Conservation (phyloP, 2,113 vertebrate species). For the Odocoileus hemionus region DNA sequence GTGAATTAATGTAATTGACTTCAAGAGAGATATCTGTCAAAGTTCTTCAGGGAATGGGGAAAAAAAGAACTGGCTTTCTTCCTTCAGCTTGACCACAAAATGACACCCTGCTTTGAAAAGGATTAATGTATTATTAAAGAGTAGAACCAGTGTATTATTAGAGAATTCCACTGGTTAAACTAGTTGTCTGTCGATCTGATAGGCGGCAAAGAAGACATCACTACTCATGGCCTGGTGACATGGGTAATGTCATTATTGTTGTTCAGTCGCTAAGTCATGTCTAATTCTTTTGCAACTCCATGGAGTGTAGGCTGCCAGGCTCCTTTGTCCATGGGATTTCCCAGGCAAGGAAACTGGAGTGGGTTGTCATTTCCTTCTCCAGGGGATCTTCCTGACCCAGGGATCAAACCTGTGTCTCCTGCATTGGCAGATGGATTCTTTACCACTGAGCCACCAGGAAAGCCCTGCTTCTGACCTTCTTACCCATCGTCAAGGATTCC, state of each 20-base stretch:
- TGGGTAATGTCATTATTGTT: background rate
- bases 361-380: background rate
- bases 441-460: background rate
- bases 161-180: background rate
- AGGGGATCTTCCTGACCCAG: background rate
- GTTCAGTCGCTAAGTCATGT: background rate
- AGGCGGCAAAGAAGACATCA: background rate
- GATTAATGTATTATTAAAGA: background rate
- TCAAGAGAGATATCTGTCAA: background rate
- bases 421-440: background rate
- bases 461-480: background rate
- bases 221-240: background rate
- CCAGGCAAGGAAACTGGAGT: background rate
- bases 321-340: background rate
- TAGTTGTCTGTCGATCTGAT: background rate
- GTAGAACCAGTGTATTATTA: background rate
- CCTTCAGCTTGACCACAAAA: background rate
- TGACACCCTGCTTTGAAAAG: background rate
- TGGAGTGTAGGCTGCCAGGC: background rate
- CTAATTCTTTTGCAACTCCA: background rate
- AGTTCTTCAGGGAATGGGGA: background rate
- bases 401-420: background rate
- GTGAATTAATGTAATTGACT: background rate
- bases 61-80: background rate
- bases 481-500: background rate